A percentile compares a stretch with the other conserved stretches of the same genome.
Conservation (phyloP, 2,113 vertebrate genomes). For the Chionomys nivalis region DNA sequence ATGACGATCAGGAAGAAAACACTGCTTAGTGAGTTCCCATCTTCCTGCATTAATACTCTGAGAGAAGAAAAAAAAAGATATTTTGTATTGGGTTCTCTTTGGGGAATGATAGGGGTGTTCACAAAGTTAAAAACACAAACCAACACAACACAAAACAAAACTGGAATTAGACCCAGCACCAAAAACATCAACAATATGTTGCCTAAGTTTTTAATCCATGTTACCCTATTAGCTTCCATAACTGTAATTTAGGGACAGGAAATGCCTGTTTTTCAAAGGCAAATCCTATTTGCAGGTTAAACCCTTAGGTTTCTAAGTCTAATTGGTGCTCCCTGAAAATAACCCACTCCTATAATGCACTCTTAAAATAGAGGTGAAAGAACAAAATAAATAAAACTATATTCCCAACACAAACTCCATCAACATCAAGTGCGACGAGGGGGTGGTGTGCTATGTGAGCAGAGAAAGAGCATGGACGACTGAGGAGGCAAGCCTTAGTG, state of each 20-base stretch:
- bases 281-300: slow-evolving; percentile 37
- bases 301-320: slow-evolving; percentile 15
- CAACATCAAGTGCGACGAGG: neutral
- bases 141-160: slow-evolving; percentile 1
- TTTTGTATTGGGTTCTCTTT: slow-evolving; percentile 31
- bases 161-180: neutral
- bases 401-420: slow-evolving; percentile 35
- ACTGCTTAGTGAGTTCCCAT: neutral
- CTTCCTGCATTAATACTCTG: slow-evolving; percentile 51
- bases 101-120: neutral
- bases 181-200: slow-evolving; percentile 41
- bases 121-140: slow-evolving; percentile 44
- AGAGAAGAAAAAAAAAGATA: slow-evolving; percentile 48
- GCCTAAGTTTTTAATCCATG: slow-evolving; percentile 8
- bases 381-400: slow-evolving; percentile 64
- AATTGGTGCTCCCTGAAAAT: slow-evolving; percentile 26
- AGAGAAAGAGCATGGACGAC: neutral
- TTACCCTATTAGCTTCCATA: slow-evolving; percentile 13
- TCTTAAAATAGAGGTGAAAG: slow-evolving; percentile 58
- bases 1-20: slow-evolving; percentile 43
- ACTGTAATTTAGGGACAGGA: slow-evolving; percentile 15
- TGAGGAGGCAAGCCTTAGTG: neutral
- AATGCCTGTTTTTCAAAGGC: slow-evolving; percentile 28
- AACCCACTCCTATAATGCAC: slow-evolving; percentile 14
- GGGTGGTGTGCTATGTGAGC: neutral